phyloP scores from a whole-genome alignment of 2,888 invertebrate genomes.

The Euplagia quadripunctaria region DNA sequence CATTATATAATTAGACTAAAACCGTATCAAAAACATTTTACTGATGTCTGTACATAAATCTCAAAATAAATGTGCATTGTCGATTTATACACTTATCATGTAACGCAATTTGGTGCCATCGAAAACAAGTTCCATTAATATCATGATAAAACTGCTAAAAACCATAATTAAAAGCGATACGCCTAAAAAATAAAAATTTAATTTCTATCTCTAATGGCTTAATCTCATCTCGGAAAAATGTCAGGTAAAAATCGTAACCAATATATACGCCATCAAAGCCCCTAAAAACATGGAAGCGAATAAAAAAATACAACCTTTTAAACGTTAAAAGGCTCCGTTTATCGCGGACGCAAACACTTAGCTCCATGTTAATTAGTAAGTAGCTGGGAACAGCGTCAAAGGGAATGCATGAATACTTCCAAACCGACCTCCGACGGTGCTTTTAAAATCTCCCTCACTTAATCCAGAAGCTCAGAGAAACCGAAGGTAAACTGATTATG shows the following conservation, averaged over 20 bases:
- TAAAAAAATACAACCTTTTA: constrained; percentile 81
- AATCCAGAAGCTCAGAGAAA: constrained; percentile 80
- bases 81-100: neutral
- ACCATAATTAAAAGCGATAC: constrained; percentile 28
- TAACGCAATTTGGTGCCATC: neutral
- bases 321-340: constrained; percentile 86
- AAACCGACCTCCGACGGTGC: constrained; percentile 79
- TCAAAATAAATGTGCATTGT: neutral
- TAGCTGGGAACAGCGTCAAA: constrained; percentile 85
- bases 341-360: constrained; percentile 87
- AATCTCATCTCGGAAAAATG: constrained; percentile 77
- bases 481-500: constrained; percentile 84
- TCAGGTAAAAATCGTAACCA: constrained; percentile 78
- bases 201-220: constrained; percentile 66
- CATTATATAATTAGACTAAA: too few relatives aligned
- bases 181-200: constrained; percentile 50
- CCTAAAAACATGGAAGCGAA: constrained; percentile 77
- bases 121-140: neutral
- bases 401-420: constrained; percentile 87
- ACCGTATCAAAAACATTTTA: too few relatives aligned
- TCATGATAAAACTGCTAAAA: constrained; percentile 24
- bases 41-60: neutral
- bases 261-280: constrained; percentile 79
- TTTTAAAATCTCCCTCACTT: constrained; percentile 85
- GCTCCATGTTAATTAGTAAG: constrained; percentile 86